Base-by-base conservation (phyloP, 2,888 invertebrate species). In the Ceriagrion tenellum region DNA sequence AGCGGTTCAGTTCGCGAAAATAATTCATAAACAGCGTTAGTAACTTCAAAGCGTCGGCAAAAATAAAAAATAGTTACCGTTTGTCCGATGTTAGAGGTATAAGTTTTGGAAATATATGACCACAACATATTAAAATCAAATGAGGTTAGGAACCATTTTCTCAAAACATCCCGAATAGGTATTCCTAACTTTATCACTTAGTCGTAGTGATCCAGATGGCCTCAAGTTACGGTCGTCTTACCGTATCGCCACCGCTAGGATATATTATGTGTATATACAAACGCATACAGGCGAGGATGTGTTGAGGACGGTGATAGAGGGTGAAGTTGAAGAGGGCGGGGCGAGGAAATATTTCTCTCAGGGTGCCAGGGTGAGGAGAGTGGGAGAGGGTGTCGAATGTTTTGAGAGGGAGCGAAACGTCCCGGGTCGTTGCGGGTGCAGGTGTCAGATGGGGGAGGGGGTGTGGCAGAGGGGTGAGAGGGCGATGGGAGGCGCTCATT, bases 321-420 rank as follows among this genome's bases (percentile, higher is more conserved):
- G 47, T 47, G 47, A 47, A 47, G 47, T 47, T 47, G 47, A 47
- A 88, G 18, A 35, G 47, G 47, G 47, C 47, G 55, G 55, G 89
- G 3, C 0, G 8, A 89, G 89, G 89, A 55, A 89, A 47, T 26
- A 23, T 55, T 10, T 55, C 89, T 23, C 89, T 6, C 89, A 55
- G 18, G 63, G 91, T 10, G 90, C 69, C 26, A 20, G 59, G 90
- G 47, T 69, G 69, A 26, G 26, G 63, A 30, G 40, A 18, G 91
- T 59, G 59, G 35, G 30, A 63, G 40, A 55, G 93, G 47, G 93
- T n/a, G 63, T 35, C 69, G 40, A 69, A 63, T 40, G 63, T 59
- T 91, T 63, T 63, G 63, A 26, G 40, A 81, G 81, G 63, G 59
- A 40, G 91, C 35, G 91, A 55, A 88, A 55, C 55, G 55, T n/a